Base-by-base conservation (phyloP, 2,797 vertebrate genomes). In the Spinus olivaceus region DNA sequence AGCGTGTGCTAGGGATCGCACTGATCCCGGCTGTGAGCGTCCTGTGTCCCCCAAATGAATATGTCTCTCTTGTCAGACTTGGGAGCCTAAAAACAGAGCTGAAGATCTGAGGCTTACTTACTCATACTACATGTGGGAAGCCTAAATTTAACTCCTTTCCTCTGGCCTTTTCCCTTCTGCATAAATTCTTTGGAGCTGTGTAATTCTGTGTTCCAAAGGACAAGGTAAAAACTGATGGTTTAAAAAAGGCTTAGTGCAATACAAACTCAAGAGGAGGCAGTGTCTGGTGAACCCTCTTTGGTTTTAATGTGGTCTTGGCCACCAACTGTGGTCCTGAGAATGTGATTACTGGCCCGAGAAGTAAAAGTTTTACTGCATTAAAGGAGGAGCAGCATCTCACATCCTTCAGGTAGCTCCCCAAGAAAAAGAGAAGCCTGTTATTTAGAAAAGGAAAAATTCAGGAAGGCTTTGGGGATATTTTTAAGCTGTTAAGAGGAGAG, bases 111-210 rank as follows among this genome's bases (percentile, higher is more conserved):
- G 85, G 54, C 60, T 94, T 79, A 3, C 82, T 88, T 85, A 77
- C 21, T 70, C 70, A 25, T 28, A 66, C 69, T 15, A 2, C 65
- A 49, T 83, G 65, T 79, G 79, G 76, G 69, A 94, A 94, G 61
- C 72, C 92, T 95, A 91, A 94, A 89, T 85, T 94, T 96, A 94
- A 81, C 57, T 95, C 65, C 65, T 89, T 89, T 85, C 61, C 67
- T 39, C 12, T 3, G 30, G 57, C 30, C 18, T 82, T 84, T 82
- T 79, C 37, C n/a, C 32, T 87, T 92, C 79, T 81, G 46, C 44
- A 32, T 81, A 69, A 65, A 74, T 87, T 74, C 61, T 91, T 61
- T 25, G 47, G 50, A 81, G 67, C 57, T 60, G 37, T 63, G 66
- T 94, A 81, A 88, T 88, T 94, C 49, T 71, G 32, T 84, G 32